Base-by-base conservation (phyloP, 2,888 invertebrate species). In the Adela reaumurella region DNA sequence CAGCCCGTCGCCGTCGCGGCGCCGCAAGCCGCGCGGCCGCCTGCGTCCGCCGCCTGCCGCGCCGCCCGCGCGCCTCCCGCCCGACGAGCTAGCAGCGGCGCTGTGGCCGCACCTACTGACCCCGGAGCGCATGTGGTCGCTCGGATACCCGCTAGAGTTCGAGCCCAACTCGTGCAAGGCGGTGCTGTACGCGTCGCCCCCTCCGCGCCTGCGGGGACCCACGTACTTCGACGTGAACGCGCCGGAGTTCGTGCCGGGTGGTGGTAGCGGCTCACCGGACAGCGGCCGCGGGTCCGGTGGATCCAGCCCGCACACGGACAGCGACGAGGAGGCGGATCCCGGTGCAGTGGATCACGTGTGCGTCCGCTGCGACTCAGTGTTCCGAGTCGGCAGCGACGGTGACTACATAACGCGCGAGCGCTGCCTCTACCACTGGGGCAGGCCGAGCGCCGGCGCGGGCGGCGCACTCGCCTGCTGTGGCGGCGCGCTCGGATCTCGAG, bases 371-470 rank as follows among this genome's bases (percentile, higher is more conserved):
- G 83, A 83, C 52, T 84, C 83, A 57, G 78, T 78, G 45, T 96
- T 92, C 67, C 78, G 83, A 58, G 84, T 92, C 51, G 83, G 85
- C 55, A 77, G 83, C 20, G 82, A 84, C 52, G 90, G 90, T 24
- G 84, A 87, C 61, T 92, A 92, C 64, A 65, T 88, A 19, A 83
- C 83, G 2, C 79, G 83, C 45, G 92, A 92, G 54, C 78, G 83
- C 50, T 99, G 98, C 70, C 63, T 81, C 17, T 92, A 93, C 66
- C 98, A 99, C 65, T 93, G 91, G 89, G 97, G 96, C 18, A 89
- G 90, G 58, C 69, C 88, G n/a, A 82, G 80, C 62, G 67, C 65
- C 19, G 74, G 78, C 45, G 68, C 69, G 19, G 72, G 70, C 49
- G 58, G 50, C 44, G 50, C 51, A 10, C 88, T 86, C 67, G 73